A percentile compares a stretch with the other conserved stretches of the same genome.
Conservation (phyloP, 2,113 vertebrate genomes). For the Leucosticte australis region DNA sequence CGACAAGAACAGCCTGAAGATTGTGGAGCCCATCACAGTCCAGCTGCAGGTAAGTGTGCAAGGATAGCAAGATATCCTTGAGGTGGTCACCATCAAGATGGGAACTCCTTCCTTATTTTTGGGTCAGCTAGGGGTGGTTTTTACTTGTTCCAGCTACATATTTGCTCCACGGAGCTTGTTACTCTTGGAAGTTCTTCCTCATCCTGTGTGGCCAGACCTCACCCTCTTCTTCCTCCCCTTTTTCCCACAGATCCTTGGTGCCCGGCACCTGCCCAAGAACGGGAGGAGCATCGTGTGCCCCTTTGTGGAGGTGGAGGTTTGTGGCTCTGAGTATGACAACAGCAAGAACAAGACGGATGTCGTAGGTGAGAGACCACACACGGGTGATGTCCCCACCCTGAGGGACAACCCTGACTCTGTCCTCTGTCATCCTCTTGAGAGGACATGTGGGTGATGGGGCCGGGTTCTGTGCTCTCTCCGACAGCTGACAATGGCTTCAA, state of each 20-base stretch:
- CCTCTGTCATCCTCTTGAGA: background rate
- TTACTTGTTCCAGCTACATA: background rate
- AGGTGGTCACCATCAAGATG: background rate
- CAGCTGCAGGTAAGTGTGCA: slow-evolving; percentile 77
- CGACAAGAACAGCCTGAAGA: slow-evolving; percentile 87
- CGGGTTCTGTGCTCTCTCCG: background rate
- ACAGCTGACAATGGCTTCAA: slow-evolving; percentile 84
- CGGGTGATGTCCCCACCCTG: accelerated
- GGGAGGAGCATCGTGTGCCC: slow-evolving; percentile 87
- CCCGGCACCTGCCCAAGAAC: slow-evolving; percentile 84
- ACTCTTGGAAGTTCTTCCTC: background rate
- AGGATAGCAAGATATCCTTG: background rate
- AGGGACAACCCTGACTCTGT: background rate
- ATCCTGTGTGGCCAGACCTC: background rate
- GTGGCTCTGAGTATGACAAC: slow-evolving; percentile 82
- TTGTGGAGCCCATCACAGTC: slow-evolving; percentile 84
- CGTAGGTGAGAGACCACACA: slow-evolving; percentile 57
- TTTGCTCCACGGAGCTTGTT: background rate
- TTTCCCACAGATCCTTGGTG: slow-evolving; percentile 77
- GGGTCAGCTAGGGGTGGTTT: background rate
- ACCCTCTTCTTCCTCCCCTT: background rate
- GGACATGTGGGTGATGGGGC: background rate
- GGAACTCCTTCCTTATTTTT: background rate
- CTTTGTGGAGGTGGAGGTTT: slow-evolving; percentile 86
- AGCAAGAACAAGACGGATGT: slow-evolving; percentile 85